Evolutionary conservation across 2,888 invertebrate species (phyloP), one percentile per base, ranked within the genome.

Genomic region (Shargacucullia verbasci): DNA sequence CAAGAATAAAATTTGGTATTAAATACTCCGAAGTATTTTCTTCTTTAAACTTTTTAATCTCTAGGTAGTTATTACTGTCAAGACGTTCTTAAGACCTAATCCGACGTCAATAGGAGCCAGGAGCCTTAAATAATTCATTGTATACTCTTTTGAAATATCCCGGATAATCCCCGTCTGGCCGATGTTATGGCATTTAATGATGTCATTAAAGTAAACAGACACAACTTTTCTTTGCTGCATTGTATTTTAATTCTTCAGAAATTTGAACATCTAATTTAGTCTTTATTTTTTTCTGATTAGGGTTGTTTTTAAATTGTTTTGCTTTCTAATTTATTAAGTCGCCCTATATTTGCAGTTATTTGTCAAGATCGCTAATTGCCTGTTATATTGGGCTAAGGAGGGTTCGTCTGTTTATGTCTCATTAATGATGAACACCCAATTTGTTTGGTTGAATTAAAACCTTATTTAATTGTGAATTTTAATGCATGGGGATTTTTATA

Each of bases 291-390:
- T 0, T 0, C 0, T 0, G 0, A 0, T 0, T 58, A 76, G 25
- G 45, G 77, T 74, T 48, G 13, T 40, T 44, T 69, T 76, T 81
- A 29, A 1, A 3, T n/a, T 61, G 53, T 10, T 0, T n/a, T 2
- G 0, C 0, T 15, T 47, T 60, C 61, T 75, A 71, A 72, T 68
- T 72, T 79, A 52, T 46, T 63, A 44, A 68, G 14, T 70, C 81
- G 78, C 84, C 87, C 84, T 75, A 80, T 84, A 80, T 83, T 78
- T 75, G 76, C 76, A 82, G 84, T 83, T 89, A 87, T 88, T 89
- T 89, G 88, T 89, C 87, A 85, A 83, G 81, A 82, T 76, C 83
- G 79, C 86, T 90, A 90, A 90, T 90, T 90, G 88, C 83, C 85
- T 83, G 82, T 83, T 87, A 82, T 71, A 77, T 77, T 71, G 61